Base-by-base conservation (phyloP, 2,113 vertebrate species). In the Scortum barcoo region DNA sequence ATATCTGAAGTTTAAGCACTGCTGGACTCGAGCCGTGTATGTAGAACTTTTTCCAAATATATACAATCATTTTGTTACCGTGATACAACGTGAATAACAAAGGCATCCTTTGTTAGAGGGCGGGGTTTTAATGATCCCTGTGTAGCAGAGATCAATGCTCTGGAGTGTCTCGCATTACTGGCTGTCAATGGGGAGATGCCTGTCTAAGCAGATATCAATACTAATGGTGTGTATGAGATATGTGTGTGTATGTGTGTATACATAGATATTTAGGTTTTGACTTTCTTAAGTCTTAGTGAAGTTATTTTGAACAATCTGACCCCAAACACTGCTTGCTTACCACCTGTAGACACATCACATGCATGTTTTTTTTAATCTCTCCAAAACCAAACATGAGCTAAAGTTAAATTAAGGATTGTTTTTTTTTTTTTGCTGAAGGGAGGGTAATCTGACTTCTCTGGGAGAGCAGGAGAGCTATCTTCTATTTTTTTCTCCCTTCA, bases 141-240 rank as follows among this genome's bases (percentile, higher is more conserved):
- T 72, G 62, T 26, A 74, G 85, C 67, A 76, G 24, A 80, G 83
- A 92, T 94, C 93, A 72, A 93, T 94, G 83, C 65, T 86, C 69
- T 74, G 44, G 76, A 70, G 83, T 88, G 61, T 93, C 85, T 92
- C 58, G 4, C 82, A 92, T 94, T 94, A 94, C 90, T 24, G 71
- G 30, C 68, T 85, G 85, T 93, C 90, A 86, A 92, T 91, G 89
- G 40, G 75, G 83, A 88, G 85, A 90, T 78, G 72, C 88, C 76
- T 80, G 86, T 83, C 84, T 86, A 71, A 87, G 78, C 63, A 80
- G 10, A 74, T 78, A 78, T 92, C 86, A 74, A 91, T 92, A 88
- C 48, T 72, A 72, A 76, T 71, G 60, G 33, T 67, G 68, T 75
- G 75, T 84, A 65, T 50, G 56, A 44, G 51, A 44, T 10, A 46